phyloP scores from a whole-genome alignment of 1,140 invertebrate species.

The Listronotus oregonensis region DNA sequence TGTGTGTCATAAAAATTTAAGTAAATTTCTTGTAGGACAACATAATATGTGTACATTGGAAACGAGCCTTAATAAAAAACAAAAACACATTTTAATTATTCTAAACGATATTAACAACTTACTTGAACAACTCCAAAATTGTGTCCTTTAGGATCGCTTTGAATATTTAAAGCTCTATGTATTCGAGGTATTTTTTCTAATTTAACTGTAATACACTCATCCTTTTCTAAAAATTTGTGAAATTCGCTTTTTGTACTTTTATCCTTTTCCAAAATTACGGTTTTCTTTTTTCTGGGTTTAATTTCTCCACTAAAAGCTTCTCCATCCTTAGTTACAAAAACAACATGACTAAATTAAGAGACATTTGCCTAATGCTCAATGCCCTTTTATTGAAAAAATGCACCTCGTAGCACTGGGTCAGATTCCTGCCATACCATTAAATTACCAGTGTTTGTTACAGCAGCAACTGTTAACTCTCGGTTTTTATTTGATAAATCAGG shows the following conservation, averaged over 20 bases:
- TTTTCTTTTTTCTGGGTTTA: slow-evolving; percentile 55
- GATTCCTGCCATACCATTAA: slow-evolving; percentile 70
- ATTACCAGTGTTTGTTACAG: slow-evolving; percentile 65
- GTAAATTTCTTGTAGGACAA: too few species aligned
- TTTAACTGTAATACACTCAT: slow-evolving; percentile 64
- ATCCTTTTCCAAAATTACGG: slow-evolving; percentile 41
- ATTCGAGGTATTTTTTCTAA: slow-evolving; percentile 66
- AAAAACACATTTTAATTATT: too few species aligned
- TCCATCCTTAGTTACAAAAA: slow-evolving; percentile 68
- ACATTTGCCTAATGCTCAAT: slow-evolving; percentile 63
- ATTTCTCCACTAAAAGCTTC: slow-evolving; percentile 69
- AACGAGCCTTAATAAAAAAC: too few species aligned
- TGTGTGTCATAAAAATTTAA: too few species aligned
- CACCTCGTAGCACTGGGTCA: slow-evolving; percentile 66
- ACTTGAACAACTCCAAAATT: slow-evolving; percentile 76
- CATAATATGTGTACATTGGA: too few species aligned
- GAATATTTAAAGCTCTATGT: slow-evolving; percentile 66
- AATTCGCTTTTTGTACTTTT: slow-evolving; percentile 59
- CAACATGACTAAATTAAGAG: slow-evolving; percentile 62
- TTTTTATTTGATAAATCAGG: slow-evolving; percentile 53
- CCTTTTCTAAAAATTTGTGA: slow-evolving; percentile 64
- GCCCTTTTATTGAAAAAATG: slow-evolving; percentile 65
- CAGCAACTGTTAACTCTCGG: slow-evolving; percentile 62
- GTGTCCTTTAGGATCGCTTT: slow-evolving; percentile 68
- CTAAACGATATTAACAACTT: background rate